Evolutionary conservation across 2,888 invertebrate species (phyloP).

Genomic region (Pollenia angustigena): DNA sequence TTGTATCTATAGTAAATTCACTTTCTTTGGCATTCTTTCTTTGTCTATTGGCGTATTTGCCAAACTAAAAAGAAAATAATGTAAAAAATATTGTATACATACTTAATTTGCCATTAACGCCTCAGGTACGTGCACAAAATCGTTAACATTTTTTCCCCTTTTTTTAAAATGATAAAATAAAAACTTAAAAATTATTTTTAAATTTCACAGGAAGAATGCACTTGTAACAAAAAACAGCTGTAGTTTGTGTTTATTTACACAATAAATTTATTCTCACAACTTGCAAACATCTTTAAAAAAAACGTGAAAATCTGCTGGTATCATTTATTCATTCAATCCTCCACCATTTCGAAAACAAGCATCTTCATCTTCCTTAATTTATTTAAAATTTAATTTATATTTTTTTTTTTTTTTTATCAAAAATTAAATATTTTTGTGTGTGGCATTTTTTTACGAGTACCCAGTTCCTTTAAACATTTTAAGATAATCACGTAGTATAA

Average conservation of each 20-base stretch:
- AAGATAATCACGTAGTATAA: constrained; percentile 67
- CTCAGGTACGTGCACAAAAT: constrained; percentile 40
- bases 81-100: constrained; percentile 55
- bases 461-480: background rate
- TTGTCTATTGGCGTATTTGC: background rate
- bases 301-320: constrained; percentile 38
- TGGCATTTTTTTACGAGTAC: background rate
- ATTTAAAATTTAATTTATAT: constrained; percentile 16
- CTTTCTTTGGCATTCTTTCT: constrained; percentile 23
- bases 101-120: constrained; percentile 54
- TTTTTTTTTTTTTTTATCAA: background rate
- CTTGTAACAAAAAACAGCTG: background rate
- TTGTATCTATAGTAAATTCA: constrained; percentile 14
- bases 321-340: constrained; percentile 34
- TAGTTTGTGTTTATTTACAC: constrained; percentile 25
- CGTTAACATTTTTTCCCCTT: background rate
- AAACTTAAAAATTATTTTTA: constrained; percentile 8
- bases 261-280: constrained; percentile 46
- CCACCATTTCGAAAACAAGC: constrained; percentile 7
- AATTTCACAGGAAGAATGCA: constrained; percentile 19
- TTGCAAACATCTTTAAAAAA: constrained; percentile 37
- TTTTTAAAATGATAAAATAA: constrained; percentile 2
- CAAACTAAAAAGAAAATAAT: constrained; percentile 22
- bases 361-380: constrained; percentile 43
- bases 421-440: constrained; percentile 16